Evolutionary conservation across 2,888 invertebrate species (phyloP).

Genomic region (Margaritifera margaritifera): DNA sequence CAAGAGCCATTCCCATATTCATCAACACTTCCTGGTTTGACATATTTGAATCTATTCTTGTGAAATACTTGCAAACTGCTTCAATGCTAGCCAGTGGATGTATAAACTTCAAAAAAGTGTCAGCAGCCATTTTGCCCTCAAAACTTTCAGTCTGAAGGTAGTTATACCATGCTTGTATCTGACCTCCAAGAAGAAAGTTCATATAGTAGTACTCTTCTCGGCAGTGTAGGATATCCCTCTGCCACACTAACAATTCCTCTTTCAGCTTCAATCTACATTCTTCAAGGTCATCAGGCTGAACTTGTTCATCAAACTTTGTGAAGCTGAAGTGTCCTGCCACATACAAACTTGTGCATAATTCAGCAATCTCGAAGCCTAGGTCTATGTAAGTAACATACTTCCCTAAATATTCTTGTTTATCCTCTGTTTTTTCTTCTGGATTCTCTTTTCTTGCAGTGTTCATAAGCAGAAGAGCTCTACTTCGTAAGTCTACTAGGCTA

Average conservation of each 20-base stretch:
- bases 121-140: conserved; percentile 9
- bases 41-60: neutral
- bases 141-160: conserved; percentile 20
- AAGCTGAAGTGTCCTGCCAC: conserved; percentile 19
- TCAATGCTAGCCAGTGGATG: conserved; percentile 13
- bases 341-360: conserved; percentile 6
- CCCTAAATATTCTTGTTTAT: conserved; percentile 1
- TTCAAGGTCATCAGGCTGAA: conserved; percentile 8
- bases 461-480: conserved; percentile 39
- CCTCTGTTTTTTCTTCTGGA: neutral
- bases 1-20: conserved; percentile 26
- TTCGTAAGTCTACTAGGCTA: conserved; percentile 36
- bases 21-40: conserved; percentile 6
- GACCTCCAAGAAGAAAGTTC: conserved; percentile 40
- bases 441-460: conserved; percentile 23
- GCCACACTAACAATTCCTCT: conserved; percentile 28
- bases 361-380: conserved; percentile 19
- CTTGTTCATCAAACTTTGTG: conserved; percentile 8
- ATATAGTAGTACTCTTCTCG: conserved; percentile 28
- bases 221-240: conserved; percentile 9
- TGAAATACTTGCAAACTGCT: too few relatives aligned
- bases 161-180: conserved; percentile 31
- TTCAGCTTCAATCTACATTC: conserved; percentile 7
- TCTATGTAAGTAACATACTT: conserved; percentile 19
- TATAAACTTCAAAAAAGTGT: conserved; percentile 31